Percentiles rank a stretch among this genome's conserved stretches.
phyloP scores from a whole-genome alignment of 2,113 vertebrate species.

The Illadopsis cleaveri region DNA sequence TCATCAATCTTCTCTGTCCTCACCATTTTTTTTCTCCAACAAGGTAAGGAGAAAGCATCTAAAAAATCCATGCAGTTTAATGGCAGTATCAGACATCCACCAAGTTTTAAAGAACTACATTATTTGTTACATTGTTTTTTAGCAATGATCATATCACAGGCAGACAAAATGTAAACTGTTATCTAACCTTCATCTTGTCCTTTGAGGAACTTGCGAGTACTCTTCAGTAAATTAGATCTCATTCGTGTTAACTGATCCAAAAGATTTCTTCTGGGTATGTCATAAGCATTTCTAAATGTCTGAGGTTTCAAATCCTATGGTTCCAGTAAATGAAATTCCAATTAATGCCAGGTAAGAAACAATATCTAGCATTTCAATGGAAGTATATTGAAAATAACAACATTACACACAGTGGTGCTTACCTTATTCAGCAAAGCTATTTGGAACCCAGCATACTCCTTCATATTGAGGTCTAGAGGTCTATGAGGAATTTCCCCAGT shows the following conservation, averaged over 20 bases:
- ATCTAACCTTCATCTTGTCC: constrained; percentile 91
- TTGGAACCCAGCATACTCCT: constrained; percentile 95
- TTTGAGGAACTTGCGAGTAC: constrained; percentile 81
- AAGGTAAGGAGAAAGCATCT: neutral
- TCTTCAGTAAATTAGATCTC: constrained; percentile 94
- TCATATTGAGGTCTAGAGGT: constrained; percentile 88
- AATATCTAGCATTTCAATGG: constrained; percentile 49
- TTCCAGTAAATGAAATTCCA: constrained; percentile 57
- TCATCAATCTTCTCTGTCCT: neutral
- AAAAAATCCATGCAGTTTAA: neutral
- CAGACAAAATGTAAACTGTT: neutral
- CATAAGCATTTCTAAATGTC: constrained; percentile 94
- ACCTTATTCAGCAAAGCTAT: constrained; percentile 93
- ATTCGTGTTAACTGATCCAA: constrained; percentile 96
- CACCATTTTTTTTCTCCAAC: neutral
- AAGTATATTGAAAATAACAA: constrained; percentile 59
- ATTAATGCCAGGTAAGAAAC: constrained; percentile 11
- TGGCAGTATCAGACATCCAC: neutral
- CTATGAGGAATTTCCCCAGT: constrained; percentile 83
- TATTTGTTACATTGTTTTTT: neutral
- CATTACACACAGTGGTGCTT: constrained; percentile 61
- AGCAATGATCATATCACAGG: neutral
- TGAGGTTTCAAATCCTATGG: constrained; percentile 91
- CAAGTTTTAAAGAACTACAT: neutral
- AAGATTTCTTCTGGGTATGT: constrained; percentile 93